Evolutionary conservation across 2,888 invertebrate genomes (phyloP).

Genomic region (Drosophila meridionalis): DNA sequence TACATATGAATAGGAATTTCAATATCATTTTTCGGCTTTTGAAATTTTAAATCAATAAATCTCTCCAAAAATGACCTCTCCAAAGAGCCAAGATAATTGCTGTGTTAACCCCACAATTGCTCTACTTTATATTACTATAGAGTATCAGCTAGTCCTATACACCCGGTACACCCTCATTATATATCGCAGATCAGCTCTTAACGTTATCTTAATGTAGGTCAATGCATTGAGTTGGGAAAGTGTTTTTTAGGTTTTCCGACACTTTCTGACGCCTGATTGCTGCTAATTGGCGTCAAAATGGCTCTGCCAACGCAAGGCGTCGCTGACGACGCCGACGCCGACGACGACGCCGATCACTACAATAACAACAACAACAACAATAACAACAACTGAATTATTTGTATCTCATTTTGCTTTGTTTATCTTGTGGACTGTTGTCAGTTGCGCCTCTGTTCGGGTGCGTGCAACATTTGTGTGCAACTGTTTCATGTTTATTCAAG

Average conservation of each 20-base stretch:
- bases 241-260: conserved; percentile 64
- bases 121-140: not conserved
- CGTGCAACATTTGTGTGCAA: conserved; percentile 72
- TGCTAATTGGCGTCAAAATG: conserved; percentile 78
- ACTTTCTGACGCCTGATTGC: conserved; percentile 73
- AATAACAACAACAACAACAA: not conserved
- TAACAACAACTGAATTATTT: conserved; percentile 39
- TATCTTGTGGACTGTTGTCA: conserved; percentile 62
- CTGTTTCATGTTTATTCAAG: conserved; percentile 60
- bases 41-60: not conserved
- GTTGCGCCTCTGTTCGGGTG: conserved; percentile 21
- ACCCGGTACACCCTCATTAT: not conserved
- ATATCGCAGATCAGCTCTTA: conserved; percentile 15
- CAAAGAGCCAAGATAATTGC: not conserved
- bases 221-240: conserved; percentile 65
- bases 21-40: too few species aligned
- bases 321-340: conserved; percentile 12
- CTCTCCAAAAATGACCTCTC: too few species aligned
- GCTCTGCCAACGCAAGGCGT: conserved; percentile 59
- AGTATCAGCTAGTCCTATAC: not conserved
- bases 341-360: conserved; percentile 12
- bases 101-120: not conserved
- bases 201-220: conserved; percentile 67
- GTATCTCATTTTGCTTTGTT: conserved; percentile 66
- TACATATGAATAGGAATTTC: too few species aligned